A percentile compares a stretch with the other conserved stretches of the same genome.
phyloP scores from a whole-genome alignment of 1,140 invertebrate genomes.

The Popillia japonica region DNA sequence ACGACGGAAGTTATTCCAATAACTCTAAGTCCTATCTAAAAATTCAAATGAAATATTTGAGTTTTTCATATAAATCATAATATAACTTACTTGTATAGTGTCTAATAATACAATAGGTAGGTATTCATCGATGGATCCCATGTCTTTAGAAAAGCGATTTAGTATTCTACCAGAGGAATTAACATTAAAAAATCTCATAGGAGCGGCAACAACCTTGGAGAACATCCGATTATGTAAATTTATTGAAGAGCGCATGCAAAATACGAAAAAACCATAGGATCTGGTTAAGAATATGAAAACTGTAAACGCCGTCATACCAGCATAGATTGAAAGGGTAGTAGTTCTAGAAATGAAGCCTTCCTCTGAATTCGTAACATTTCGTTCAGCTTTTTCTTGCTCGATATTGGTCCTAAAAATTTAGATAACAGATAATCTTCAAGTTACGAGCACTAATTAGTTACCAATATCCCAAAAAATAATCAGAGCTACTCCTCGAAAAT shows the following conservation, averaged over 20 bases:
- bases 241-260: slow-evolving; percentile 82
- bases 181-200: slow-evolving; percentile 88
- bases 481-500: slow-evolving; percentile 70
- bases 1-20: slow-evolving; percentile 64
- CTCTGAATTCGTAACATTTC: slow-evolving; percentile 22
- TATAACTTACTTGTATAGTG: slow-evolving; percentile 67
- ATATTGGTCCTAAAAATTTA: slow-evolving; percentile 34
- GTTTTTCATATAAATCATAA: not conserved
- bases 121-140: slow-evolving; percentile 83
- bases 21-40: slow-evolving; percentile 32
- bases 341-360: slow-evolving; percentile 28
- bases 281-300: slow-evolving; percentile 69
- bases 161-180: slow-evolving; percentile 81
- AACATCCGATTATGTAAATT: slow-evolving; percentile 87
- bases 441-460: slow-evolving; percentile 53
- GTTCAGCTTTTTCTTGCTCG: slow-evolving; percentile 23
- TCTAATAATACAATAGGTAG: slow-evolving; percentile 80
- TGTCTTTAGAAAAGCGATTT: slow-evolving; percentile 79
- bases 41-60: not conserved
- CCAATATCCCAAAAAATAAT: slow-evolving; percentile 76
- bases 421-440: not conserved
- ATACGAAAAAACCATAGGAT: slow-evolving; percentile 77
- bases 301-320: slow-evolving; percentile 64
- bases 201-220: slow-evolving; percentile 77
- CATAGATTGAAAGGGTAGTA: slow-evolving; percentile 58